A percentile compares a stretch with the other conserved stretches of the same genome.
These are phyloP conservation scores for Noctua janthe DNA, from an alignment of 2,888 invertebrate species.

Conservation along the genomic window DNA sequence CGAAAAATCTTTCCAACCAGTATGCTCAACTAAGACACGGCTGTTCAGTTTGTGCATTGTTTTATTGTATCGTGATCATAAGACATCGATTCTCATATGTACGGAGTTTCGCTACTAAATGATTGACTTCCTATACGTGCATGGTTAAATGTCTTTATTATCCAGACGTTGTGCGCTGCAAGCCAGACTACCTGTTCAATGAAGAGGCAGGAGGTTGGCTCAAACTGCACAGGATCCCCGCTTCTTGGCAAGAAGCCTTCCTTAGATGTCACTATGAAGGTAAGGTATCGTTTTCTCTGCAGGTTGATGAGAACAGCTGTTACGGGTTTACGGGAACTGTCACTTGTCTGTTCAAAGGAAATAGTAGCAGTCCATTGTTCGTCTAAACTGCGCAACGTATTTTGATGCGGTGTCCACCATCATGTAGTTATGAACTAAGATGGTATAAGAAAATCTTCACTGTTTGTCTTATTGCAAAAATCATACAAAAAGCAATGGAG, in stretches of 20 bases:
- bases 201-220: constrained; percentile 6
- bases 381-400: no score
- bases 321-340: no score
- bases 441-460: no score
- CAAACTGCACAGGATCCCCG: constrained; percentile 2
- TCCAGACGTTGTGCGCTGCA: constrained; percentile 16
- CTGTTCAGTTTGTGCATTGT: background rate
- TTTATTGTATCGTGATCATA: background rate
- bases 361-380: background rate
- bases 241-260: constrained; percentile 22
- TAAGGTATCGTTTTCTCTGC: background rate
- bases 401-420: no score
- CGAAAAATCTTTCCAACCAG: background rate
- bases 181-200: constrained; percentile 32
- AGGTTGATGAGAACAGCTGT: background rate
- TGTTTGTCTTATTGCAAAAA: no score
- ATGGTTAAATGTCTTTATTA: background rate
- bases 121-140: background rate
- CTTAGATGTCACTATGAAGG: constrained; percentile 30
- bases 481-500: no score
- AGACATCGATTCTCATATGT: background rate
- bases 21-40: background rate
- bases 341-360: background rate
- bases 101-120: background rate
- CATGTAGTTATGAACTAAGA: no score